Percentiles rank a stretch among this genome's conserved stretches.
These are phyloP conservation scores for Liasis olivaceus DNA, from an alignment of 2,797 vertebrate genomes.

Conservation along the genomic window DNA sequence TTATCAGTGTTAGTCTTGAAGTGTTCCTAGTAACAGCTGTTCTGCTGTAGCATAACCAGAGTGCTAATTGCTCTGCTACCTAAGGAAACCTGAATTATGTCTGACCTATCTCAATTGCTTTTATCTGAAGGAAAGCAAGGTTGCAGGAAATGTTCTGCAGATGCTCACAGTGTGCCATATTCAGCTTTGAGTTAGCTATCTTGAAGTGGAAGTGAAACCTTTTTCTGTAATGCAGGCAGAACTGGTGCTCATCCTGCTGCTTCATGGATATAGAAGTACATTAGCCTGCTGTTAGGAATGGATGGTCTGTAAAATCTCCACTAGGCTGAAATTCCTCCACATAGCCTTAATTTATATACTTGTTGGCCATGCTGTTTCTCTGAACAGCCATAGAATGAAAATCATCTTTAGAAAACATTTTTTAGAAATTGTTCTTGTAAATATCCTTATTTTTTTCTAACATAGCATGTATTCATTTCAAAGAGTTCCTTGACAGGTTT, in stretches of 20 bases:
- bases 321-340: conserved; percentile 1
- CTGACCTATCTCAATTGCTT: conserved; percentile 16
- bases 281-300: conserved; percentile 23
- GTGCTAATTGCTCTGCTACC: background rate
- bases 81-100: conserved; percentile 6
- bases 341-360: conserved; percentile 21
- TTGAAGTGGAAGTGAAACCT: conserved; percentile 21
- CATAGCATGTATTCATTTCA: conserved; percentile 8
- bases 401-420: conserved; percentile 2
- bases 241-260: conserved; percentile 21
- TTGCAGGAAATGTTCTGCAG: conserved; percentile 22
- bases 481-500: conserved; percentile 7
- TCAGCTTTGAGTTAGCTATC: conserved; percentile 18
- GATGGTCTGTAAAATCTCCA: conserved; percentile 8
- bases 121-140: conserved; percentile 23
- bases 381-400: conserved; percentile 28
- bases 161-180: conserved; percentile 18
- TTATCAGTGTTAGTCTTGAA: background rate
- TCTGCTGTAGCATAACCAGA: background rate
- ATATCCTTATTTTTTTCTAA: background rate
- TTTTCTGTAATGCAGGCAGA: conserved; percentile 22
- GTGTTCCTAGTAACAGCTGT: background rate
- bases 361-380: background rate
- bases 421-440: background rate
- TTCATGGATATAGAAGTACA: background rate